Conservation (phyloP, 2,113 vertebrate genomes). For the Antennarius striatus region DNA sequence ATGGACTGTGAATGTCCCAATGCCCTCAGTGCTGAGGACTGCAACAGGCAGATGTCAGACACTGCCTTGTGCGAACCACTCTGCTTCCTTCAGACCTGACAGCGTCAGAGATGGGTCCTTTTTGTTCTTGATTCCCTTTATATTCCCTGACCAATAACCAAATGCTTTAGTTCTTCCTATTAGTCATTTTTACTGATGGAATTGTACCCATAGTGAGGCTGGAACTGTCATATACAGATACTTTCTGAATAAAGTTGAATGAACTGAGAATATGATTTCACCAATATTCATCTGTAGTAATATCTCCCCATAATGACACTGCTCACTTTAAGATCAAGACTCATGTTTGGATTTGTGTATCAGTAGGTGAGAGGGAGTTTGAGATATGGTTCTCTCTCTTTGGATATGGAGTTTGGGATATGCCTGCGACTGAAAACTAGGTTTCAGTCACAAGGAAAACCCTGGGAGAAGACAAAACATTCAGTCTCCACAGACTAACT, state of each 20-base stretch:
- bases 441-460: constrained; percentile 20
- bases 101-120: constrained; percentile 11
- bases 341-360: no score
- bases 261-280: background rate
- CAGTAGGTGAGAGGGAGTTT: no score
- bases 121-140: constrained; percentile 17
- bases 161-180: constrained; percentile 12
- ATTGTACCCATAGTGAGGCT: constrained; percentile 3
- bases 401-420: no score
- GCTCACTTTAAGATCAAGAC: no score
- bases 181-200: constrained; percentile 7
- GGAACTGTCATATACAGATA: background rate
- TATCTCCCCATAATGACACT: constrained; percentile 6
- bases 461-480: constrained; percentile 9
- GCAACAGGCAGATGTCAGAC: constrained; percentile 69
- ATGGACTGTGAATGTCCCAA: constrained; percentile 79
- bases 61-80: constrained; percentile 59
- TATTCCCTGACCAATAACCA: constrained; percentile 49
- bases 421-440: background rate
- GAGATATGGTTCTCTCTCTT: no score
- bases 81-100: constrained; percentile 29
- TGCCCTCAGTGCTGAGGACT: constrained; percentile 61
- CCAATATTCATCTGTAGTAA: background rate
- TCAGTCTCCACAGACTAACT: constrained; percentile 5
- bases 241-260: background rate